Percentiles rank a stretch among this genome's conserved stretches.
These are phyloP conservation scores for Stratiolaelaps scimitus DNA, from an alignment of 1,140 invertebrate genomes.

Conservation along the genomic window DNA sequence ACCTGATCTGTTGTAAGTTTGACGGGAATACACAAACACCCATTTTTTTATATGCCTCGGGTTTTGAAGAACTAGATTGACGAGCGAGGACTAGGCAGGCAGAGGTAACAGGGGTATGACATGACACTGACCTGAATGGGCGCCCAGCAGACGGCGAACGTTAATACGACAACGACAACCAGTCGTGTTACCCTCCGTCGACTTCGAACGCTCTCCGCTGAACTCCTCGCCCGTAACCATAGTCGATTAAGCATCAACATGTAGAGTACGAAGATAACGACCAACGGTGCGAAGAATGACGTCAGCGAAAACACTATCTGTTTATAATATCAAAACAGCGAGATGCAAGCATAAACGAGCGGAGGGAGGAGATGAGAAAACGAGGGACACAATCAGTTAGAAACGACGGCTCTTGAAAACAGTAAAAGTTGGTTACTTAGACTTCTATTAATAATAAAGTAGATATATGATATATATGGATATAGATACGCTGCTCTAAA, in stretches of 20 bases:
- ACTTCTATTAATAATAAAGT: no score
- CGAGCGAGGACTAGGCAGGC: no score
- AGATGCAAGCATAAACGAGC: background rate
- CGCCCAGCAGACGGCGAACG: conserved; percentile 89
- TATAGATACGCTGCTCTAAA: no score
- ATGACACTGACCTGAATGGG: conserved; percentile 63
- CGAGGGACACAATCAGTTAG: no score
- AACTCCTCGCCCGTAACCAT: conserved; percentile 63
- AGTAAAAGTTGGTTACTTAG: no score
- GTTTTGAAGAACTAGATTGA: no score
- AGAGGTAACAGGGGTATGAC: no score
- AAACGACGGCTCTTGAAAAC: background rate
- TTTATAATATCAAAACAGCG: conserved; percentile 40
- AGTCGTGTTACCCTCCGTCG: conserved; percentile 81
- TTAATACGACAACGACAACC: conserved; percentile 82
- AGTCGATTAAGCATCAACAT: conserved; percentile 73
- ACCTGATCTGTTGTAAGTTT: no score
- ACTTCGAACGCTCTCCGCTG: conserved; percentile 58
- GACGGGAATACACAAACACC: no score
- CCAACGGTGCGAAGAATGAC: conserved; percentile 69
- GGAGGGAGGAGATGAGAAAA: background rate
- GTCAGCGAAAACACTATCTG: conserved; percentile 67
- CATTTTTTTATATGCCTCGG: no score
- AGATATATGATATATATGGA: no score
- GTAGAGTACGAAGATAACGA: conserved; percentile 76